A percentile compares a stretch with the other conserved stretches of the same genome.
Evolutionary conservation across 2,797 vertebrate genomes (phyloP).

Genomic region (Lagodon rhomboides): DNA sequence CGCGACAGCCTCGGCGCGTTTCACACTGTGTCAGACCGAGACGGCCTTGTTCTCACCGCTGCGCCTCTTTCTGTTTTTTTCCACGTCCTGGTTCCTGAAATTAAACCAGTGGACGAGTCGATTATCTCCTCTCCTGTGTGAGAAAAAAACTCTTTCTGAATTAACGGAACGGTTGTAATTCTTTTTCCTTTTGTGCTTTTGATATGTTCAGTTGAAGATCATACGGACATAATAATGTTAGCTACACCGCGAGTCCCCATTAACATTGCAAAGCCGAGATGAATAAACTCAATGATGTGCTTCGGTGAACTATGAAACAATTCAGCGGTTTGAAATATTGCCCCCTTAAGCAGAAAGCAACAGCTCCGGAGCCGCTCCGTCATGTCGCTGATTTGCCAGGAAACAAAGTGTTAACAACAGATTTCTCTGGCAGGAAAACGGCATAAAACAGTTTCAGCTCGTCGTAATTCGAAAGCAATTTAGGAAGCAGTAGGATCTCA

Average conservation of each 20-base stretch:
- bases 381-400: constrained; percentile 26
- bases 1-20: not conserved
- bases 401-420: constrained; percentile 66
- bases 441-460: constrained; percentile 49
- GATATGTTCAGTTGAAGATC: constrained; percentile 24
- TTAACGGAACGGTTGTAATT: constrained; percentile 2
- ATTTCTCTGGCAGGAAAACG: constrained; percentile 51
- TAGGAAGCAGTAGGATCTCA: constrained; percentile 73
- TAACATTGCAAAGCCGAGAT: constrained; percentile 59
- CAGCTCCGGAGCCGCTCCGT: constrained; percentile 41
- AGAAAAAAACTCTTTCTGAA: not conserved
- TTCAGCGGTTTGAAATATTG: constrained; percentile 69
- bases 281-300: constrained; percentile 76
- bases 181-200: not conserved
- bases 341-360: constrained; percentile 58
- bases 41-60: not conserved
- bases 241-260: constrained; percentile 57
- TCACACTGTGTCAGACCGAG: not conserved
- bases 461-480: constrained; percentile 79
- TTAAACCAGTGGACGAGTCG: not conserved
- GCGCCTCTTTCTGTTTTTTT: constrained; percentile 1
- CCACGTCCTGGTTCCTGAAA: not conserved
- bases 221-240: constrained; percentile 38
- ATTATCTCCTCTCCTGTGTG: not conserved
- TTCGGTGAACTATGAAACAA: constrained; percentile 76